Percentiles rank a stretch among this genome's conserved stretches.
Evolutionary conservation across 2,113 vertebrate species (phyloP).

Genomic region (Stomatorhinus ivindoensis): DNA sequence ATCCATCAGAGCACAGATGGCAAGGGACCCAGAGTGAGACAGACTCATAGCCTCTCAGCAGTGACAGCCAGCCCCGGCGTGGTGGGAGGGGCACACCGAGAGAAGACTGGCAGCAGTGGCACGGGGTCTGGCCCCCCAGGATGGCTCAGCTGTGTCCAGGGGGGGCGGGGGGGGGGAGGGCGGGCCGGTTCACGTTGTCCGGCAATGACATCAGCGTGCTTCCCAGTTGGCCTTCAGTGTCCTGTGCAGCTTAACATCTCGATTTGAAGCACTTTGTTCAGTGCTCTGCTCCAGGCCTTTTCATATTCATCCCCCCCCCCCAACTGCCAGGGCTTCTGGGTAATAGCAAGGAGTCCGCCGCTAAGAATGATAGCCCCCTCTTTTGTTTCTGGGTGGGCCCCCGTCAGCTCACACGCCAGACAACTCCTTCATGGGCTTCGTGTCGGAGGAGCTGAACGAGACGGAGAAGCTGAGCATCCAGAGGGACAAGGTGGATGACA

Average conservation of each 20-base stretch:
- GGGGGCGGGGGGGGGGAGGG: too few relatives aligned
- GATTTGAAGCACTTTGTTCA: background rate
- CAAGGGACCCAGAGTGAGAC: background rate
- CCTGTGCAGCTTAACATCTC: background rate
- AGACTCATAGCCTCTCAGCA: slow-evolving; percentile 6
- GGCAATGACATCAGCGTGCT: background rate
- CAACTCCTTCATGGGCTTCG: slow-evolving; percentile 98
- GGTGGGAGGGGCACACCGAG: background rate
- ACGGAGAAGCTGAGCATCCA: slow-evolving; percentile 74
- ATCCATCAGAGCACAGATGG: slow-evolving; percentile 24
- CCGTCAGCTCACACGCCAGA: slow-evolving; percentile 89
- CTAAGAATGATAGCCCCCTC: background rate
- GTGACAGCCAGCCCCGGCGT: slow-evolving; percentile 13
- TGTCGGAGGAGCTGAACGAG: slow-evolving; percentile 84
- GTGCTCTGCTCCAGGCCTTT: background rate
- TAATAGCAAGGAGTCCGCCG: background rate
- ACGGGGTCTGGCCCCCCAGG: background rate
- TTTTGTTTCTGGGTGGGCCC: background rate
- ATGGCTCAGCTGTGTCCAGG: background rate
- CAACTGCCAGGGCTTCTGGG: background rate
- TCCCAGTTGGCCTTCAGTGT: background rate
- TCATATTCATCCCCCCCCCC: background rate
- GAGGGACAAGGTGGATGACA: slow-evolving; percentile 78
- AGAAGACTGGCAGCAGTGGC: slow-evolving; percentile 21
- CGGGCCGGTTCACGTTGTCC: background rate